Conservation (phyloP, 2,888 invertebrate species). For the Caenorhabditis angaria region DNA sequence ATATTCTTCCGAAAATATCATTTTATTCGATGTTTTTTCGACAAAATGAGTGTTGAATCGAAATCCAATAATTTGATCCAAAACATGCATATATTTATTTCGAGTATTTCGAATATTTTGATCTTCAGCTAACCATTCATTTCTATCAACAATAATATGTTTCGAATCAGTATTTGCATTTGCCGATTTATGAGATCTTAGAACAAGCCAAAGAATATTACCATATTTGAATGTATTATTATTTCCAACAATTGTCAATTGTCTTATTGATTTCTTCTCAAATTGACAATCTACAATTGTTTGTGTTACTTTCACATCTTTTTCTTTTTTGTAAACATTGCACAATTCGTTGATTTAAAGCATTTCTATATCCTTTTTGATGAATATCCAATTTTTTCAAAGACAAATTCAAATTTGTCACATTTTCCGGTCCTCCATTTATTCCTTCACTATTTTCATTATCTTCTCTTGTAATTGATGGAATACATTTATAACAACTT, state of each 20-base stretch:
- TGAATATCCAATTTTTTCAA: neutral
- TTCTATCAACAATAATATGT: constrained; percentile 25
- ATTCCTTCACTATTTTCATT: neutral
- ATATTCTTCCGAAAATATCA: constrained; percentile 25
- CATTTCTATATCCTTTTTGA: too few relatives aligned
- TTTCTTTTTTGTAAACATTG: neutral
- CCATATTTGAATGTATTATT: neutral
- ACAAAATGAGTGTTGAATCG: constrained; percentile 31
- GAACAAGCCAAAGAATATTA: neutral
- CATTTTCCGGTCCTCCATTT: neutral
- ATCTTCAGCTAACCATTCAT: constrained; percentile 36
- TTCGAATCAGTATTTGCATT: neutral
- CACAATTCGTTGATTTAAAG: neutral
- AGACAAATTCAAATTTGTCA: neutral
- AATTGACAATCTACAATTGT: neutral
- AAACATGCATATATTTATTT: constrained; percentile 28
- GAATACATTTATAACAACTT: constrained; percentile 31
- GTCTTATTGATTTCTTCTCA: neutral
- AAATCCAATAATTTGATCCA: constrained; percentile 30
- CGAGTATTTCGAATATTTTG: constrained; percentile 22
- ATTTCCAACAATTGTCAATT: neutral
- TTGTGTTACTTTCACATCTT: neutral
- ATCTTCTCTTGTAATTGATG: constrained; percentile 16
- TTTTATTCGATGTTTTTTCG: constrained; percentile 12
- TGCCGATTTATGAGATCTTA: neutral